Evolutionary conservation across 2,888 invertebrate species (phyloP), one percentile per base, ranked within the genome.

Genomic region (Nasonia oneida): DNA sequence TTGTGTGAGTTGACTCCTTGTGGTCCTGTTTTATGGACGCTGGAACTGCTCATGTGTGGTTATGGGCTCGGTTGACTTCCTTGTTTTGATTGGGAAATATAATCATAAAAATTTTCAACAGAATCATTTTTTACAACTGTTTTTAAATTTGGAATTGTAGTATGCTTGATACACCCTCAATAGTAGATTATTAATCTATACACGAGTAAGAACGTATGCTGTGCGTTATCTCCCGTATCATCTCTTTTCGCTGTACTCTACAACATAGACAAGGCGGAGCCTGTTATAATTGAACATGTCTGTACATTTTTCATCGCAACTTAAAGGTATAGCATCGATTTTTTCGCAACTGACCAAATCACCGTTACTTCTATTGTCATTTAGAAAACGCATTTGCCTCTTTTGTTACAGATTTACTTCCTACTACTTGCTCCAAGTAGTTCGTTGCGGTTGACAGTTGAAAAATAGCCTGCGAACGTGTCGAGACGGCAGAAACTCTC

Each of bases 1-100:
- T 77, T 64, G 77, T 64, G 42, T 64, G 77, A 42, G 33, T 15
- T 10, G 23, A 74, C 23, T 74, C 23, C 12, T 74, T 47, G 73
- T 23, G n/a, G 8, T 18, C 23, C 23, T 61, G 61, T 61, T 61
- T 61, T 23, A 61, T 10, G 10, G 23, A 6, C 61, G 5, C 57
- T 53, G 53, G 53, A 14, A 53, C 4, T 53, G 53, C 10, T 14
- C 1, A 3, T 15, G 15, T 53, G 10, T 4, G 29, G 29, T 29
- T 29, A 18, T 14, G 18, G 14, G 4, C 15, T 53, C 3, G 53
- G 4, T 14, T 1, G 53, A 53, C 57, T 57, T 57, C 57, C 57
- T 57, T 5, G 57, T 18, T 18, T 8, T 10, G 12, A 47, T 12
- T 12, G 42, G 42, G 10, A 10, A 47, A 47, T 47, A 47, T 47